Percentiles rank a stretch among this genome's conserved stretches.
phyloP scores from a whole-genome alignment of 2,888 invertebrate genomes.

The Pomacea canaliculata region DNA sequence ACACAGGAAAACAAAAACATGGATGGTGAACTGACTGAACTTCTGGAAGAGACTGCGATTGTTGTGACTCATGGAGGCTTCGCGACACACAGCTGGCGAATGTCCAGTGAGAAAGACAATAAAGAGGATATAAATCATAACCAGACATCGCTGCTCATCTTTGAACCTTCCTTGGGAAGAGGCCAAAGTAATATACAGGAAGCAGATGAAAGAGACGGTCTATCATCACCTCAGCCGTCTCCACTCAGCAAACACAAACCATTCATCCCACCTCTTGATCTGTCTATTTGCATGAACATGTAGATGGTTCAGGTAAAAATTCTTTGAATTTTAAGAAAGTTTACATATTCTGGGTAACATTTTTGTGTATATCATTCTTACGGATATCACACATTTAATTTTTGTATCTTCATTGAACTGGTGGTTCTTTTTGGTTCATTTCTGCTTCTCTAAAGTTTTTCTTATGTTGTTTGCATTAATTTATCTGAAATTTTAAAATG shows the following conservation, averaged over 20 bases:
- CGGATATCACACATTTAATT: too few species aligned
- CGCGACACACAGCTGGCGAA: slow-evolving; percentile 14
- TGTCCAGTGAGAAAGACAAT: slow-evolving; percentile 15
- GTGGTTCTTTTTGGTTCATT: background rate
- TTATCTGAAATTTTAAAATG: too few species aligned
- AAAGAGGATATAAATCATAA: slow-evolving; percentile 38
- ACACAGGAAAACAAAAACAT: slow-evolving; percentile 18
- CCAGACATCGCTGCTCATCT: slow-evolving; percentile 44
- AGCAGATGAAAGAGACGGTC: background rate
- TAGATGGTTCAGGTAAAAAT: slow-evolving; percentile 71
- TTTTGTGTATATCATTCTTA: too few species aligned
- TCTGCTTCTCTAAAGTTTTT: background rate
- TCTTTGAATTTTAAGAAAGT: too few species aligned
- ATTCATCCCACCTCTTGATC: slow-evolving; percentile 72
- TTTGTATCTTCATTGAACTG: too few species aligned
- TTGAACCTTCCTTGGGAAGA: slow-evolving; percentile 29
- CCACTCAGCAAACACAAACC: slow-evolving; percentile 66
- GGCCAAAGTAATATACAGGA: slow-evolving; percentile 42
- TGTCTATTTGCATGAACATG: slow-evolving; percentile 75
- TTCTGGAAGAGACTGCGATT: slow-evolving; percentile 30
- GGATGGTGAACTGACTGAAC: slow-evolving; percentile 21
- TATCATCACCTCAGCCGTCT: slow-evolving; percentile 71
- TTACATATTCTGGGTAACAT: too few species aligned
- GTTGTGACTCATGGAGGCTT: slow-evolving; percentile 17
- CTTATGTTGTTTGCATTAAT: too few species aligned